Base-by-base conservation (phyloP, 1,140 invertebrate species). In the Pomacea maculata region DNA sequence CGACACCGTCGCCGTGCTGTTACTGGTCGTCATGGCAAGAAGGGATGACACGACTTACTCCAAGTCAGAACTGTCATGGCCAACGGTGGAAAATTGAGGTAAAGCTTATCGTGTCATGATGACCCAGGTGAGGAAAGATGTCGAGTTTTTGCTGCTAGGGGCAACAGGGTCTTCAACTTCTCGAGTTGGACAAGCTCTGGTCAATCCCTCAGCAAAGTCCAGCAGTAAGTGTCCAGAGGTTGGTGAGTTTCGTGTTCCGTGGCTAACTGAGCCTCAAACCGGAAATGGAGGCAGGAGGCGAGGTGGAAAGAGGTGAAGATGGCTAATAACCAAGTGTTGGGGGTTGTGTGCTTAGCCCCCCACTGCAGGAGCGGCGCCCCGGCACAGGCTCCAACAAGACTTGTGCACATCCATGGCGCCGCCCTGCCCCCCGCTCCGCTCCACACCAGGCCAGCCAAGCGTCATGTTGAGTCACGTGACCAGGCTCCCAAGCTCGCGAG, bases 1-100 rank as follows among this genome's bases (percentile, higher is more conserved):
- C 57, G 57, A 61, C 67, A 65, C 64, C 64, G 64, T 7, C 64
- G 21, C 67, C 65, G 77, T 78, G 67, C 65, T 70, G 65, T 29
- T 29, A 15, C 45, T 19, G 19, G 52, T 21, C 1, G 25, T 61
- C 57, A 61, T n/a, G 21, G 65, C 29, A 21, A 45, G 15, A n/a
- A 67, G 57, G 19, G 67, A 45, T n/a, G 34, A 65, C 45, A n/a
- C n/a, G 25, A 61, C 45, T 34, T 17, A 7, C 57, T 76, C 45
- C 34, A 17, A 11, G 72, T 17, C 72, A 34, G 9, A 15, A 15
- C 45, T 11, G 52, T 63, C 75, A 65, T 34, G 75, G 75, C 61
- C 34, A 45, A 6, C 34, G 34, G 34, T 45, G 34, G 34, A 6
- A 4, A 45, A 45, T 45, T 45, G 34, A 6, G 34, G 9, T 8